Base-by-base conservation (phyloP, 2,113 vertebrate genomes). In the Datnioides undecimradiatus region DNA sequence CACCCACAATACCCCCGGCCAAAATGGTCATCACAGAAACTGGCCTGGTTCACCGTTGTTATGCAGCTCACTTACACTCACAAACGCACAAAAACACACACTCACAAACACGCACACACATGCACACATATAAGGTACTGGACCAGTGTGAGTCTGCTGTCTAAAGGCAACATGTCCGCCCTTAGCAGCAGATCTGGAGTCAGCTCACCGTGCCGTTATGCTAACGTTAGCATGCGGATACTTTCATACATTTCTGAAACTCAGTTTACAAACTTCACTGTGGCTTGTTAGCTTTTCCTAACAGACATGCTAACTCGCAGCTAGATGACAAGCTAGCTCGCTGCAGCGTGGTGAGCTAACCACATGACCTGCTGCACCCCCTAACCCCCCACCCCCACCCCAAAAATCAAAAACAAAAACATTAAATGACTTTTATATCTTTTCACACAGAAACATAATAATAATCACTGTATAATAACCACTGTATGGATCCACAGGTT, bases 81-180 rank as follows among this genome's bases (percentile, higher is more conserved):
- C 27, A 74, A 4, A 45, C 74, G 65, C 23, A 65, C 14, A n/a
- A 6, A 78, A 36, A 65, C 63, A 77, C 60, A 66, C 52, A 13
- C 7, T 8, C 12, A 38, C 33, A 23, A 19, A 1, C 5, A 51
- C 43, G 23, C 21, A 45, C 34, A 48, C 31, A 57, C 49, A 43
- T 43, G 66, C 45, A 71, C 64, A 66, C 25, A 84, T 13, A 69
- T 1, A 52, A 57, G 43, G 40, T 77, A 72, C 73, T 78, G 85
- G 90, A 91, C 84, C 89, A 88, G 89, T 86, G 91, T 84, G 89
- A 90, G 90, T 86, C 83, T 80, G 89, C 88, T 88, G 88, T 85
- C 72, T 62, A 40, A 92, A 93, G 90, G 88, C 92, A 92, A 89
- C 87, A 75, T 70, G 80, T 87, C 83, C 12, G 27, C 68, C 83